Conservation (phyloP, 1,140 invertebrate species). For the Drosophila ananassae region DNA sequence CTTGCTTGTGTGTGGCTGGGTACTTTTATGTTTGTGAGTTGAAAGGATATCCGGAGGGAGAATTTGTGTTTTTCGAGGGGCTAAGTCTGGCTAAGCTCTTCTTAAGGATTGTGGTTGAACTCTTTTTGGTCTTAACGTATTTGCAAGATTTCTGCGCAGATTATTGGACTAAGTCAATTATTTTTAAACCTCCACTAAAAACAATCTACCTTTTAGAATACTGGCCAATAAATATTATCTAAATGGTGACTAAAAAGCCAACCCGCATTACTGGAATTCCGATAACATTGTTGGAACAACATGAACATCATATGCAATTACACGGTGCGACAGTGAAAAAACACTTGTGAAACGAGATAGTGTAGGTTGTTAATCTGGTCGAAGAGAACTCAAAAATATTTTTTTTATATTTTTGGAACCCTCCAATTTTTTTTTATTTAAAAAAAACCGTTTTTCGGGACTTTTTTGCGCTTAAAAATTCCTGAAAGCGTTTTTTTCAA, state of each 20-base stretch:
- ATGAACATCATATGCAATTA: conserved; percentile 19
- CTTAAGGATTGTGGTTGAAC: conserved; percentile 37
- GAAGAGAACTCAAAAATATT: too few relatives aligned
- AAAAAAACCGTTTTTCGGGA: too few relatives aligned
- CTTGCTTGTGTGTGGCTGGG: conserved; percentile 4
- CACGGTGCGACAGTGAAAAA: too few relatives aligned
- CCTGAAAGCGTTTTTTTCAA: too few relatives aligned
- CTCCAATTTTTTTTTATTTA: too few relatives aligned
- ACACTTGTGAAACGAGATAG: too few relatives aligned
- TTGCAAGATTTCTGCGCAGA: conserved; percentile 12
- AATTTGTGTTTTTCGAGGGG: conserved; percentile 5
- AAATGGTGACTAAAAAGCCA: background rate
- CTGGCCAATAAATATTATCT: background rate
- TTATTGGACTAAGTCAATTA: background rate
- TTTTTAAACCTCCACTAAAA: background rate
- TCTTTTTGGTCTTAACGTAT: conserved; percentile 31
- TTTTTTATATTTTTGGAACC: too few relatives aligned
- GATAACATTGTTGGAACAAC: background rate
- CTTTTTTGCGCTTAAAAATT: too few relatives aligned
- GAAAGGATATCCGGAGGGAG: conserved; percentile 2
- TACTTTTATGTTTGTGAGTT: conserved; percentile 6
- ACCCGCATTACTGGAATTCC: background rate
- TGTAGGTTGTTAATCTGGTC: too few relatives aligned
- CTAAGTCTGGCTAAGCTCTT: conserved; percentile 37
- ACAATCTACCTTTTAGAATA: background rate